These are phyloP conservation scores for Sterrhoptilus dennistouni DNA, from an alignment of 2,113 vertebrate genomes.

Conservation along the genomic window DNA sequence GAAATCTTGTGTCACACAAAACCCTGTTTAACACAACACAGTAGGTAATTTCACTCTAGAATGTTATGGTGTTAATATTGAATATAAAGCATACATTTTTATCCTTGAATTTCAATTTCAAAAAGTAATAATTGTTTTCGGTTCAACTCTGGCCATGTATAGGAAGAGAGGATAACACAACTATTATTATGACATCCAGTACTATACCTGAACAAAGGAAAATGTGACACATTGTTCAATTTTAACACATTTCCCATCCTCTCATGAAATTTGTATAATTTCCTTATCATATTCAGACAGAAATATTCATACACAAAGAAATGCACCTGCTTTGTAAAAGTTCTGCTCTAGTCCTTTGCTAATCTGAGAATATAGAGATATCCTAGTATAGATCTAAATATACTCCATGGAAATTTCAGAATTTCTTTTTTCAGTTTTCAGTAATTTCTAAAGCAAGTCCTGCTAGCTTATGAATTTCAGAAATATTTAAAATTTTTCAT, in stretches of 20 bases:
- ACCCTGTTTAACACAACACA: background rate
- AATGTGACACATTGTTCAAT: background rate
- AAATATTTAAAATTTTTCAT: background rate
- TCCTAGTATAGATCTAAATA: background rate
- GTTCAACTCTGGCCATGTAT: background rate
- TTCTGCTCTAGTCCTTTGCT: background rate
- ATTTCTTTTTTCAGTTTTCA: background rate
- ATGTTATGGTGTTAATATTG: background rate
- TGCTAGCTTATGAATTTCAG: background rate
- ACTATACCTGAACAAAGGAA: background rate
- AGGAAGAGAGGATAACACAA: background rate
- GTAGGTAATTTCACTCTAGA: background rate
- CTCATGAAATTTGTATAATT: background rate
- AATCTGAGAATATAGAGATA: background rate
- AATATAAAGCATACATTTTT: background rate
- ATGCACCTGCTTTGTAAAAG: background rate
- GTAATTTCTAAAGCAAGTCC: background rate
- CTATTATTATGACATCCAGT: background rate
- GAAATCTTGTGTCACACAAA: background rate
- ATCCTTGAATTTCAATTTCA: background rate
- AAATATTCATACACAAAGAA: background rate
- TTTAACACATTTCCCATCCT: background rate
- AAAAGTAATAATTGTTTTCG: background rate
- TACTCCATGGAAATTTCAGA: background rate
- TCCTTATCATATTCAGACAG: background rate